Evolutionary conservation across 2,113 vertebrate species (phyloP), one percentile per base, ranked within the genome.

Genomic region (Rhinolophus sinicus): DNA sequence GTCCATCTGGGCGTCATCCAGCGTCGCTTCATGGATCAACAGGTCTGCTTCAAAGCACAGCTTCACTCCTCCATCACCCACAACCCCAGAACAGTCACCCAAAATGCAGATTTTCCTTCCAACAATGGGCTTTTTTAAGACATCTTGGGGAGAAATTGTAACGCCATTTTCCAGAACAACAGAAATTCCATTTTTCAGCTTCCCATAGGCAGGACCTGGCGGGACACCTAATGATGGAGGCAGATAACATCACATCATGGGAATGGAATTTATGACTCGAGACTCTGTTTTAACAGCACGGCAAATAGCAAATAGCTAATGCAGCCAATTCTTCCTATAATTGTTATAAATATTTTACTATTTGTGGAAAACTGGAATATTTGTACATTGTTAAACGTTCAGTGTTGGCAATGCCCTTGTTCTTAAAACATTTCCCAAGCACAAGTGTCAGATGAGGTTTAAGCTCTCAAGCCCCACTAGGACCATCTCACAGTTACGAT

Each of bases 51-150:
- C 98, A 0, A 24, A 87, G 97, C 99, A 99, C 78, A 99, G 95
- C 67, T 72, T 97, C 69, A 94, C 22, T 0, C 97, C 97, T 0
- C 82, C 98, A 0, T 98, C 98, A 6, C 99, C 99, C 3, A 99
- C 97, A 22, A 98, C 78, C 0, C 98, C 98, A 5, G 99, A 99
- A 75, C 99, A 99, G 98, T 99, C 99, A 5, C 99, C 99, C 38
- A 99, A 97, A 86, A 99, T 98, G 84, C 99, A 99, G 22, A 99
- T 93, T 97, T 99, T 99, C 77, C 99, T 99, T 50, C 99, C 99
- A 1, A 98, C 98, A 4, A 99, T 14, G 1, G 99, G 97, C 2
- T 98, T 98, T 24, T 98, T 99, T 92, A 99, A 92, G 21, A 99
- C 99, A 0, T 99, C 99, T 0, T 38, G 50, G 0, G 99, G 98